A percentile compares a stretch with the other conserved stretches of the same genome.
Evolutionary conservation across 2,888 invertebrate species (phyloP).

Genomic region (Lepas anatifera): DNA sequence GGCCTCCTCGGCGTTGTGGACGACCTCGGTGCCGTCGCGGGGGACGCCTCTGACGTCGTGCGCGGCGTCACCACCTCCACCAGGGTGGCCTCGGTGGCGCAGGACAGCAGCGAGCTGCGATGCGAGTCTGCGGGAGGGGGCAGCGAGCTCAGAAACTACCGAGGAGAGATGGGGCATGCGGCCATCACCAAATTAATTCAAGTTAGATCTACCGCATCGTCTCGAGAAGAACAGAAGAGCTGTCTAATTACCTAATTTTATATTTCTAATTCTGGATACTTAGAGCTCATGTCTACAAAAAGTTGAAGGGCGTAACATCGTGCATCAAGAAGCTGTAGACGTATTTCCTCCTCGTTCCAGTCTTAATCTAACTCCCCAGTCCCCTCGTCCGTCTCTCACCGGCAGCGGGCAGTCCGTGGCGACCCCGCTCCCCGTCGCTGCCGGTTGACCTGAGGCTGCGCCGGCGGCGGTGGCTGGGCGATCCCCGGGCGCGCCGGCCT

Average conservation of each 20-base stretch:
- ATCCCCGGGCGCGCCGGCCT: neutral
- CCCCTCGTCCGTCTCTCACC: neutral
- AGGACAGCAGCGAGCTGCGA: neutral
- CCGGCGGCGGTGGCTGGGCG: neutral
- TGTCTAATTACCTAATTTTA: no score
- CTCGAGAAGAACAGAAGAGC: no score
- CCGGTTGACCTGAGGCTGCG: neutral
- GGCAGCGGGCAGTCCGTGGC: neutral
- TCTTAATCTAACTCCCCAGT: no score
- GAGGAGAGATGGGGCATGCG: no score
- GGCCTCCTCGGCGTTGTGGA: slow-evolving; percentile 40
- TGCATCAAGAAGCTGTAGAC: no score
- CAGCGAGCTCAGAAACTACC: no score
- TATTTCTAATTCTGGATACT: no score
- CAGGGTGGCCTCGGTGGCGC: slow-evolving; percentile 9
- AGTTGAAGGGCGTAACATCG: no score
- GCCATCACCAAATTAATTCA: no score
- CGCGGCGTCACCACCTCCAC: slow-evolving; percentile 9
- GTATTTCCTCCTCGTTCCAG: no score
- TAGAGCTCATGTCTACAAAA: no score
- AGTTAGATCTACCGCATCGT: no score
- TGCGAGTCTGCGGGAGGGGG: neutral
- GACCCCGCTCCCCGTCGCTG: neutral
- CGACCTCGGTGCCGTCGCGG: slow-evolving; percentile 22
- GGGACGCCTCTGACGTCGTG: slow-evolving; percentile 32